Evolutionary conservation across 1,140 invertebrate species (phyloP).

Genomic region (Trichonephila clavipes): DNA sequence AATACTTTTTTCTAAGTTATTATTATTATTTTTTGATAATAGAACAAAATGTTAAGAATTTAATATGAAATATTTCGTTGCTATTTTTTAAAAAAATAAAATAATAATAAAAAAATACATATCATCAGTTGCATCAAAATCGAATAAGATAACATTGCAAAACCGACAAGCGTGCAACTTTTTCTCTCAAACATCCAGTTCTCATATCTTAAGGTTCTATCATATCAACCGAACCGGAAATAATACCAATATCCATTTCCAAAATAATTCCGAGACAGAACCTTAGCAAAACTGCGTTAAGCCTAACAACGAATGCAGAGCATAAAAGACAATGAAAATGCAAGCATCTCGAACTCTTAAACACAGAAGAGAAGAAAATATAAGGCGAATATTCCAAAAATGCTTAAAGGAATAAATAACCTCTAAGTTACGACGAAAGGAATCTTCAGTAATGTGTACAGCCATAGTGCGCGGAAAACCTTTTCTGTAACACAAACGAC

Average conservation of each 20-base stretch:
- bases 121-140: not conserved
- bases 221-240: not conserved
- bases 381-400: conserved; percentile 35
- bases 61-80: no score
- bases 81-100: not conserved
- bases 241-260: conserved; percentile 5
- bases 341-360: not conserved
- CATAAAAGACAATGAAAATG: conserved; percentile 22
- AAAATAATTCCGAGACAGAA: conserved; percentile 1
- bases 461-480: not conserved
- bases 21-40: no score
- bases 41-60: no score
- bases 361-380: not conserved
- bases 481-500: conserved; percentile 19
- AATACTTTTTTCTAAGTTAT: no score
- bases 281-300: not conserved
- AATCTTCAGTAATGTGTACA: not conserved
- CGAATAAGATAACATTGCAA: not conserved
- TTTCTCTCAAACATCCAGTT: not conserved
- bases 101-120: not conserved
- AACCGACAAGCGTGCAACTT: not conserved
- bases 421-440: not conserved
- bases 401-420: conserved; percentile 53
- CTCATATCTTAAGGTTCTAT: not conserved
- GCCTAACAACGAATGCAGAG: not conserved